Evolutionary conservation across 2,888 invertebrate species (phyloP).

Genomic region (Bhutanitis thaidina): DNA sequence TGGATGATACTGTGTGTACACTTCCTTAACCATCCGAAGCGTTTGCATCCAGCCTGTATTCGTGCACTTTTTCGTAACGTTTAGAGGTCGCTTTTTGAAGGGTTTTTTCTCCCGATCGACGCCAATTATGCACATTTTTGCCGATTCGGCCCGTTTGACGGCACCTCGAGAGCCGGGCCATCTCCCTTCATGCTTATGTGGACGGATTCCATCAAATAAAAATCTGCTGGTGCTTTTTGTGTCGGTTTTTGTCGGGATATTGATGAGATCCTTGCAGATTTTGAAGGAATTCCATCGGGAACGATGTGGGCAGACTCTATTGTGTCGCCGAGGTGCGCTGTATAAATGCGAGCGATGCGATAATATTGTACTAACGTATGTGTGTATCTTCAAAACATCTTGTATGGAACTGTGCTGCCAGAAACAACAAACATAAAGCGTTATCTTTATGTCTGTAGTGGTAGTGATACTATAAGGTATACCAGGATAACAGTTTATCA

Average conservation of each 20-base stretch:
- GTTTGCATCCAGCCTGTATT: constrained; percentile 52
- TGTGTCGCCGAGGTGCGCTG: constrained; percentile 31
- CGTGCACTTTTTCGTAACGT: constrained; percentile 75
- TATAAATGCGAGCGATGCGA: constrained; percentile 3
- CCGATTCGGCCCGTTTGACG: constrained; percentile 68
- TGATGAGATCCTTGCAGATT: constrained; percentile 62
- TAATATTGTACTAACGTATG: constrained; percentile 10
- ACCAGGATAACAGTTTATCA: no score
- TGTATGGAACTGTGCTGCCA: no score
- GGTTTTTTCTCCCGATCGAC: constrained; percentile 65
- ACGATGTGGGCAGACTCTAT: constrained; percentile 38
- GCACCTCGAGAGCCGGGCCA: constrained; percentile 36
- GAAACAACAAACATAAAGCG: no score
- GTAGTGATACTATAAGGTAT: no score
- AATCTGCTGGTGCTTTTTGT: constrained; percentile 67
- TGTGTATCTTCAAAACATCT: background rate
- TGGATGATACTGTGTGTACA: background rate
- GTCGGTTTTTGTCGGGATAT: constrained; percentile 66
- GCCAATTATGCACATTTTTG: constrained; percentile 79
- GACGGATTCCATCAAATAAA: constrained; percentile 76
- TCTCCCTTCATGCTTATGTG: constrained; percentile 57
- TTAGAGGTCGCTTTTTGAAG: constrained; percentile 74
- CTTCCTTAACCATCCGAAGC: background rate
- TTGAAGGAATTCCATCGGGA: constrained; percentile 61
- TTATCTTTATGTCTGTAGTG: no score